Percentiles rank a stretch among this genome's conserved stretches.
Conservation (phyloP, 2,113 vertebrate genomes). For the Siniperca chuatsi region DNA sequence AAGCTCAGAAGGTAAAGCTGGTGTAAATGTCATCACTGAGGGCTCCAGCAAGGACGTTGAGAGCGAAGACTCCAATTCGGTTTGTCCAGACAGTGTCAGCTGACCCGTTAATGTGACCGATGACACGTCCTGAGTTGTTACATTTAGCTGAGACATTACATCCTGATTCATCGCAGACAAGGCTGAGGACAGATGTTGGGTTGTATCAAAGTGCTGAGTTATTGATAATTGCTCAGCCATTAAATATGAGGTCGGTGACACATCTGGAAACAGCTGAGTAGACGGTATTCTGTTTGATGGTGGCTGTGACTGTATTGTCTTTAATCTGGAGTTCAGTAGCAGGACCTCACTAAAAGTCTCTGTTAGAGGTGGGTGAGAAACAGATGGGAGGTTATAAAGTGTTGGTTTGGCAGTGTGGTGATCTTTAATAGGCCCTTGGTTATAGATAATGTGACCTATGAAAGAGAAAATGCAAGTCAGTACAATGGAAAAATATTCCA, state of each 20-base stretch:
- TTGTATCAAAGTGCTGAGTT: constrained; percentile 3
- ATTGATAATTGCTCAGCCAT: neutral
- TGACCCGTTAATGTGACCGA: neutral
- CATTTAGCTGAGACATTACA: constrained; percentile 20
- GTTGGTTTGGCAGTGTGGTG: neutral
- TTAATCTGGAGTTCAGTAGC: neutral
- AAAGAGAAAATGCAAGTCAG: constrained; percentile 14
- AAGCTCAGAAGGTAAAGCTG: constrained; percentile 5
- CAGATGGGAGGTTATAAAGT: constrained; percentile 5
- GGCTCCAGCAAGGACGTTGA: neutral
- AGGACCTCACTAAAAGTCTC: neutral
- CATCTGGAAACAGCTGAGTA: constrained; percentile 26
- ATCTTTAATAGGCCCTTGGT: neutral
- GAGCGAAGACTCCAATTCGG: constrained; percentile 25
- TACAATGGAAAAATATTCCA: neutral
- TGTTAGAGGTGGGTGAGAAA: constrained; percentile 30
- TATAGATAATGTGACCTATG: constrained; percentile 7
- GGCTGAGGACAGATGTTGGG: constrained; percentile 10
- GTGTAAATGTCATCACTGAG: neutral
- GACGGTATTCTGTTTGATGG: neutral
- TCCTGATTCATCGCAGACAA: constrained; percentile 5
- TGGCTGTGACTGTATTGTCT: neutral
- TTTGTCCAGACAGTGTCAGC: constrained; percentile 15
- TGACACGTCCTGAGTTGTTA: constrained; percentile 21
- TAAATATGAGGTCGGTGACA: constrained; percentile 30